Conservation (phyloP, 2,113 vertebrate genomes). For the Genyomyrus donnyi region DNA sequence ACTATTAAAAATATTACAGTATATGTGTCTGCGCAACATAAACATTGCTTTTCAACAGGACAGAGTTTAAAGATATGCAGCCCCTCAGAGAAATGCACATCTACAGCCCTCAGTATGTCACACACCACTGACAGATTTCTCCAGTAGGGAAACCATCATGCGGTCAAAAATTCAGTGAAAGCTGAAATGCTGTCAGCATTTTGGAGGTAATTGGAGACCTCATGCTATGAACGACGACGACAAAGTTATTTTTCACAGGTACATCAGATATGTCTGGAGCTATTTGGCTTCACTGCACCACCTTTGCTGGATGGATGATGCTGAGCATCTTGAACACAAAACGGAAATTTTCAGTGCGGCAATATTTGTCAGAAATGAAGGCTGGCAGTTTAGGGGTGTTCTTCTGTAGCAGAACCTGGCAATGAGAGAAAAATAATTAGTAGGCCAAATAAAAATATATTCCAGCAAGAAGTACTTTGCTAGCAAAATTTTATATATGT, state of each 20-base stretch:
- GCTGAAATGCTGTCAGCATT: constrained; percentile 16
- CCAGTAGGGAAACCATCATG: background rate
- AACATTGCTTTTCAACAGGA: background rate
- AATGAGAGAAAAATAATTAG: background rate
- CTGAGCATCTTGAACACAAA: background rate
- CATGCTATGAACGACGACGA: constrained; percentile 4
- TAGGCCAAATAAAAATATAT: no score
- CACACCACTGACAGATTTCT: background rate
- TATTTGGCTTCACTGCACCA: background rate
- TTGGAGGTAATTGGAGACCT: constrained; percentile 17
- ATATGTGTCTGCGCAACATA: background rate
- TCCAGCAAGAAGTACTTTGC: background rate
- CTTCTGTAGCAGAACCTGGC: background rate
- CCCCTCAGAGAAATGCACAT: background rate
- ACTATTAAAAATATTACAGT: background rate
- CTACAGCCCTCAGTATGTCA: background rate
- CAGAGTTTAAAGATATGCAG: background rate
- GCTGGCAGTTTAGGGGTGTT: background rate
- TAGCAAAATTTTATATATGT: background rate
- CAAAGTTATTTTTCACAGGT: background rate
- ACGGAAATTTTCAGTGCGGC: no score
- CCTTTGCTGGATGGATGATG: background rate
- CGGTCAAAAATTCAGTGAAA: background rate
- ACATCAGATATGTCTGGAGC: background rate
- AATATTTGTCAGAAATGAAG: background rate